Percentiles rank a stretch among this genome's conserved stretches.
Conservation (phyloP, 2,888 invertebrate species). For the Sturmia bella region DNA sequence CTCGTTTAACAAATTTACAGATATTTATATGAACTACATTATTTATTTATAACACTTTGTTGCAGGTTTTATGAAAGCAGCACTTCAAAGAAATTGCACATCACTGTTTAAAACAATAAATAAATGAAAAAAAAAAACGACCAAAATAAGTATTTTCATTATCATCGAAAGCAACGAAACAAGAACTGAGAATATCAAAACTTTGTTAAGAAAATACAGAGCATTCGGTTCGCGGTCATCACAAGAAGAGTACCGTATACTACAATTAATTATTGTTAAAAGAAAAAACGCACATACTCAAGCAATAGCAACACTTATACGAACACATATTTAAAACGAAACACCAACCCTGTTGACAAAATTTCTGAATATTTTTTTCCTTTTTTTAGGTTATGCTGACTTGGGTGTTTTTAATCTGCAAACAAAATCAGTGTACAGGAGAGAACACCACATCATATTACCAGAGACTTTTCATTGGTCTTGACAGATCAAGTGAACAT, state of each 20-base stretch:
- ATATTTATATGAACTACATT: too few relatives aligned
- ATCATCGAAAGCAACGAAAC: slow-evolving; percentile 37
- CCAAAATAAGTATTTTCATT: slow-evolving; percentile 43
- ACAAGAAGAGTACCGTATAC: slow-evolving; percentile 33
- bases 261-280: slow-evolving; percentile 27
- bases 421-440: too few relatives aligned
- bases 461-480: too few relatives aligned
- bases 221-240: slow-evolving; percentile 39
- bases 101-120: neutral
- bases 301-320: neutral
- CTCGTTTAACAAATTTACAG: too few relatives aligned
- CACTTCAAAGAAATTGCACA: too few relatives aligned
- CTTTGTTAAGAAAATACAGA: slow-evolving; percentile 40
- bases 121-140: slow-evolving; percentile 27
- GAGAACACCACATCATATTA: too few relatives aligned
- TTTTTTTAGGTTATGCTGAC: neutral
- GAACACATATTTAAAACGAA: neutral
- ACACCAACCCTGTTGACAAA: slow-evolving; percentile 13
- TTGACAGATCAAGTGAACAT: too few relatives aligned
- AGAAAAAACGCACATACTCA: neutral
- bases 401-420: neutral
- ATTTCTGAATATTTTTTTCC: neutral
- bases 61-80: too few relatives aligned
- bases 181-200: slow-evolving; percentile 53
- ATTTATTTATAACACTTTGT: too few relatives aligned